A percentile compares a stretch with the other conserved stretches of the same genome.
phyloP scores from a whole-genome alignment of 2,888 invertebrate genomes.

The Digitonthophagus gazella region DNA sequence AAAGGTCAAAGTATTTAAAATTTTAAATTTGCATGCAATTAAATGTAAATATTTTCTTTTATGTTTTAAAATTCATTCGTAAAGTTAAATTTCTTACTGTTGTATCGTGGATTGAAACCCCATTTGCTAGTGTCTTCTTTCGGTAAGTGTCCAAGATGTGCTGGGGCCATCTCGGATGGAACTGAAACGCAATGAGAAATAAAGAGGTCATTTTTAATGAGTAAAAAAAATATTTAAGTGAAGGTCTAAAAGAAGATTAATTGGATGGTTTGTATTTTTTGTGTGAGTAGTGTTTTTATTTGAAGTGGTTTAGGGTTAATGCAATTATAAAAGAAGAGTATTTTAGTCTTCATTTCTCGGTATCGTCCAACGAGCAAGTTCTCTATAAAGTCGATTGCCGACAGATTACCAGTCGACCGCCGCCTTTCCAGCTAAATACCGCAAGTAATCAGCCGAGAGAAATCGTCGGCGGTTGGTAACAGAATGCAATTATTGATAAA shows the following conservation, averaged over 20 bases:
- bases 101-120: conserved; percentile 20
- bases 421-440: not conserved
- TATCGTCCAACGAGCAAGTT: too few species aligned
- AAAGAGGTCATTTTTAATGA: too few species aligned
- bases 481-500: not conserved
- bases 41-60: too few species aligned
- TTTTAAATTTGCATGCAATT: conserved; percentile 1
- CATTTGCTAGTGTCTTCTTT: conserved; percentile 12
- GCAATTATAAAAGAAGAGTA: too few species aligned
- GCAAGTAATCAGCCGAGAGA: not conserved
- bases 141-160: conserved; percentile 26
- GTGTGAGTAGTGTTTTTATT: too few species aligned
- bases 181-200: conserved; percentile 17
- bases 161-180: conserved; percentile 26
- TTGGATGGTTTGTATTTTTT: too few species aligned
- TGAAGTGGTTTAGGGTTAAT: too few species aligned
- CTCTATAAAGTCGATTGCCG: not conserved
- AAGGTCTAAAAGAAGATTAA: too few species aligned
- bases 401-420: not conserved
- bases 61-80: too few species aligned
- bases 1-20: not conserved
- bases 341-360: too few species aligned
- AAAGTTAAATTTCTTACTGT: conserved; percentile 24
- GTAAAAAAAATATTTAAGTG: too few species aligned
- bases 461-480: not conserved